A percentile compares a stretch with the other conserved stretches of the same genome.
phyloP scores from a whole-genome alignment of 2,888 invertebrate species.

The Lampropteryx suffumata region DNA sequence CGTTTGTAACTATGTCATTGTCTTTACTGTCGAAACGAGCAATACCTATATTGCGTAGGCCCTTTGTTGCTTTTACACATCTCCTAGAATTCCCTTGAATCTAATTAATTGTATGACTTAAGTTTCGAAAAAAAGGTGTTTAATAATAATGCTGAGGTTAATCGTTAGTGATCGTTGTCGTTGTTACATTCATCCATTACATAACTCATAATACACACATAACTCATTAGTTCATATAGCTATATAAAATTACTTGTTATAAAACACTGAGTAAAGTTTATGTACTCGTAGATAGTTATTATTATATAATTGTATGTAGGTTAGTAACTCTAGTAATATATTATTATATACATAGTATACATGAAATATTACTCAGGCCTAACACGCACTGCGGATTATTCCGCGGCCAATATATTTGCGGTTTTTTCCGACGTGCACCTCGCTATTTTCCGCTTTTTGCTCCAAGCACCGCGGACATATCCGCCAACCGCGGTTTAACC shows the following conservation, averaged over 20 bases:
- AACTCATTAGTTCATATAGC: conserved; percentile 10
- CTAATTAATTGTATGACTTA: not conserved
- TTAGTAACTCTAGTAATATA: not conserved
- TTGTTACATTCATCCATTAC: conserved; percentile 6
- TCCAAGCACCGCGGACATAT: too few relatives aligned
- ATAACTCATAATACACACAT: conserved; percentile 1
- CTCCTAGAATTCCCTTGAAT: conserved; percentile 15
- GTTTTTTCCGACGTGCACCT: too few relatives aligned
- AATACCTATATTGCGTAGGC: conserved; percentile 22
- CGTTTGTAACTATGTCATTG: conserved; percentile 39
- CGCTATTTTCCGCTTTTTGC: too few relatives aligned
- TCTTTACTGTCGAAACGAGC: conserved; percentile 37
- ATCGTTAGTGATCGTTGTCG: conserved; percentile 13
- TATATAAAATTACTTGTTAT: not conserved
- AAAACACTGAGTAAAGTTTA: not conserved
- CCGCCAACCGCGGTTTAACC: too few relatives aligned
- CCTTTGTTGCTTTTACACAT: conserved; percentile 24
- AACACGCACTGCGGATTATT: too few relatives aligned
- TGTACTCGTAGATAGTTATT: too few relatives aligned
- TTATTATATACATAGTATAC: too few relatives aligned
- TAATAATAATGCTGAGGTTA: conserved; percentile 9
- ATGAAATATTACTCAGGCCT: too few relatives aligned
- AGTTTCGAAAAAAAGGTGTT: conserved; percentile 8
- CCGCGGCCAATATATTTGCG: too few relatives aligned
- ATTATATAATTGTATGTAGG: too few relatives aligned